These are phyloP conservation scores for Chaetogeoica ovagalla DNA, from an alignment of 2,888 invertebrate species.

Conservation along the genomic window DNA sequence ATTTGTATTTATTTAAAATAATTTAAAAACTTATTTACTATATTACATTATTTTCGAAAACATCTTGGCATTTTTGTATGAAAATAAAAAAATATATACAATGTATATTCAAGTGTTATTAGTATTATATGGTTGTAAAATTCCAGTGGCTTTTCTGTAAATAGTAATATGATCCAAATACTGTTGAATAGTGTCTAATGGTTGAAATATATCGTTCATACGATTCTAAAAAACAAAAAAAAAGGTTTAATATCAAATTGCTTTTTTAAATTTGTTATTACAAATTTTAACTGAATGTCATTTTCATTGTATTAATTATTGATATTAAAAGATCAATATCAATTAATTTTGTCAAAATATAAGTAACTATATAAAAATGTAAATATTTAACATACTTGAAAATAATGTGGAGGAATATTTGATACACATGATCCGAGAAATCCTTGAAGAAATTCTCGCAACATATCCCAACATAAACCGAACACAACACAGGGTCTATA, in stretches of 20 bases:
- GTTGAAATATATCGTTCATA: slow-evolving; percentile 84
- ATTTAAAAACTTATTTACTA: slow-evolving; percentile 14
- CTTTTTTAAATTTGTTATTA: too few relatives aligned
- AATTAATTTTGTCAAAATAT: neutral
- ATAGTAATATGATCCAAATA: slow-evolving; percentile 91
- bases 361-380: neutral
- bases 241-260: neutral
- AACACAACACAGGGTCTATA: slow-evolving; percentile 89
- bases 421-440: slow-evolving; percentile 78
- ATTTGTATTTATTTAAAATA: slow-evolving; percentile 18
- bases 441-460: slow-evolving; percentile 89
- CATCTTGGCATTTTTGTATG: slow-evolving; percentile 1
- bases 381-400: slow-evolving; percentile 61
- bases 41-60: too few relatives aligned
- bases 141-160: slow-evolving; percentile 72
- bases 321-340: neutral
- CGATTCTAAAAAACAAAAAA: slow-evolving; percentile 63
- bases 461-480: slow-evolving; percentile 85
- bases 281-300: too few relatives aligned
- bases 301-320: too few relatives aligned
- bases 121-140: slow-evolving; percentile 54
- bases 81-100: neutral
- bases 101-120: slow-evolving; percentile 28
- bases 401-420: slow-evolving; percentile 73
- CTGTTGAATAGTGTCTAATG: slow-evolving; percentile 90